A percentile compares a stretch with the other conserved stretches of the same genome.
Evolutionary conservation across 2,797 vertebrate species (phyloP).

Genomic region (Siniperca undulata): DNA sequence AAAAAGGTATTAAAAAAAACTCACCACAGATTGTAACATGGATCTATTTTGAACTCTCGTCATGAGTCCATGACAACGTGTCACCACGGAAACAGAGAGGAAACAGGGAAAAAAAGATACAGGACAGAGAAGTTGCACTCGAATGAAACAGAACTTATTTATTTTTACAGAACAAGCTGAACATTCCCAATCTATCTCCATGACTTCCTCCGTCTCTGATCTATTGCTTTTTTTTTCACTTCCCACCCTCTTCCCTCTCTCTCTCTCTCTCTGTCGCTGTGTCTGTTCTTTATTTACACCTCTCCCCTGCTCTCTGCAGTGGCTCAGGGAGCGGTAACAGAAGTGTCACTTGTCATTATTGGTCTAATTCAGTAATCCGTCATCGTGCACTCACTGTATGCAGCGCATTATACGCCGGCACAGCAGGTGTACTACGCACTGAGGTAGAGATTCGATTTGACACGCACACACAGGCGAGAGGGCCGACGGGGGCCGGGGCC

Average conservation of each 20-base stretch:
- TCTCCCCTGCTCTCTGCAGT: slow-evolving; percentile 83
- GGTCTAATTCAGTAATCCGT: slow-evolving; percentile 91
- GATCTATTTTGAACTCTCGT: slow-evolving; percentile 35
- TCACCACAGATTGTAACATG: slow-evolving; percentile 8
- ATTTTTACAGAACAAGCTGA: slow-evolving; percentile 68
- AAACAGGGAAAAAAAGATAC: slow-evolving; percentile 6
- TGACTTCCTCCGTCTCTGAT: slow-evolving; percentile 73
- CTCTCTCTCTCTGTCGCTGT: slow-evolving; percentile 63
- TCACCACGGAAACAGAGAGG: slow-evolving; percentile 34
- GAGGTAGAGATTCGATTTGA: slow-evolving; percentile 89
- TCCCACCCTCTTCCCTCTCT: slow-evolving; percentile 41
- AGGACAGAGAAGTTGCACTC: slow-evolving; percentile 49
- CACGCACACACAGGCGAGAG: slow-evolving; percentile 82
- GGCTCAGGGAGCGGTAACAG: slow-evolving; percentile 90
- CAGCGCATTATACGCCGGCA: slow-evolving; percentile 85
- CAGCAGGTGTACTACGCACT: slow-evolving; percentile 86
- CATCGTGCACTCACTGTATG: slow-evolving; percentile 86
- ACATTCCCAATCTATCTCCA: slow-evolving; percentile 73
- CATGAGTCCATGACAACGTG: slow-evolving; percentile 37
- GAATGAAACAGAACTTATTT: slow-evolving; percentile 72
- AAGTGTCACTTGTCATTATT: slow-evolving; percentile 92
- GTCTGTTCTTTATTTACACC: slow-evolving; percentile 85
- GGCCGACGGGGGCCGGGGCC: slow-evolving; percentile 69
- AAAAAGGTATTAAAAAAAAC: not conserved
- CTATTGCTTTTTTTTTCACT: slow-evolving; percentile 48